A percentile compares a stretch with the other conserved stretches of the same genome.
phyloP scores from a whole-genome alignment of 2,888 invertebrate species.

The Chirona hameri region DNA sequence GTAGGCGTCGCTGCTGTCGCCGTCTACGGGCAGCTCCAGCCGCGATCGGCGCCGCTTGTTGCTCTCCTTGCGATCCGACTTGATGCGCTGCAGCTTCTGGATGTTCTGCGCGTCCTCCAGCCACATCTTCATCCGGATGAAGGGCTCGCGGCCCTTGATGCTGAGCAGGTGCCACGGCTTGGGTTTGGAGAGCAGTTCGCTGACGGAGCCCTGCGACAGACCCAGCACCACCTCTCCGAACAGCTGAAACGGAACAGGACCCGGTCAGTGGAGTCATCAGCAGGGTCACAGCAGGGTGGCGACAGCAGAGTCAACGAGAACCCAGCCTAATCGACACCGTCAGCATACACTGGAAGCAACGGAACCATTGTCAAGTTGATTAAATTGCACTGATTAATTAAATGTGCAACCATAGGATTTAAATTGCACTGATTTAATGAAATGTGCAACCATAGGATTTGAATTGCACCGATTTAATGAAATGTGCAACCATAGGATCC shows the following conservation, averaged over 20 bases:
- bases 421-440: no score
- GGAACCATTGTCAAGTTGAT: no score
- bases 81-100: conserved; percentile 62
- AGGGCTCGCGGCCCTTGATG: conserved; percentile 94
- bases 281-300: no score
- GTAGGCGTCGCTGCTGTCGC: conserved; percentile 75
- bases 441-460: no score
- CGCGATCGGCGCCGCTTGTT: conserved; percentile 72
- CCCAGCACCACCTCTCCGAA: conserved; percentile 97
- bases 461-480: no score
- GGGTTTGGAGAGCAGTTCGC: conserved; percentile 93
- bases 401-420: no score
- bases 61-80: conserved; percentile 77
- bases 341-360: no score
- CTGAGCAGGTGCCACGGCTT: conserved; percentile 99
- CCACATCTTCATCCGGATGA: conserved; percentile 96
- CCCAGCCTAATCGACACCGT: no score
- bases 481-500: no score
- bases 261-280: no score
- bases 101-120: conserved; percentile 91
- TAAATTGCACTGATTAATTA: no score
- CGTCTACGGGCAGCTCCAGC: conserved; percentile 67
- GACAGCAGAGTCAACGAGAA: no score
- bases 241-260: conserved; percentile 54
- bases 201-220: conserved; percentile 93